phyloP scores from a whole-genome alignment of 30 jellyfish, hydroid and myxozoan species.

The Mastigias papua region DNA sequence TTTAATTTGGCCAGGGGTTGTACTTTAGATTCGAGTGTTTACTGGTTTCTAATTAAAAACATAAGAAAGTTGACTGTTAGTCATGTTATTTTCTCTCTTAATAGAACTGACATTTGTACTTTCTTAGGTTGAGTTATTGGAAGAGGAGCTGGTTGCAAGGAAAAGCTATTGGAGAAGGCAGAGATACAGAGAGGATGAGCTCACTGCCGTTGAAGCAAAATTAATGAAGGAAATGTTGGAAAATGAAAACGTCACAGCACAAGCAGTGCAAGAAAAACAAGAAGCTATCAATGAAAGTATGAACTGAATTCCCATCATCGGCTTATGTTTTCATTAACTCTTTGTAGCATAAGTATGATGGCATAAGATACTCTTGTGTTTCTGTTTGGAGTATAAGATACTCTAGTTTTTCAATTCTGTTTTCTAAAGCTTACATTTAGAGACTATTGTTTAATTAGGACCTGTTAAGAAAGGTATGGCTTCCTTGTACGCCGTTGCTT shows the following conservation, averaged over 20 bases:
- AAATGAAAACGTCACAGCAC: conserved; percentile 79
- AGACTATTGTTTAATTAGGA: no score
- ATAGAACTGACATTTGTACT: neutral
- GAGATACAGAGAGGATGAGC: conserved; percentile 86
- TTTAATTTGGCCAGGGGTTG: no score
- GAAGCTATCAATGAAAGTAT: conserved; percentile 82
- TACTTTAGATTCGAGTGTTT: no score
- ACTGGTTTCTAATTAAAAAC: no score
- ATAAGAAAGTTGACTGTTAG: neutral
- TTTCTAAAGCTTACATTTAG: no score
- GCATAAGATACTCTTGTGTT: no score
- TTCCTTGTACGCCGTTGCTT: no score
- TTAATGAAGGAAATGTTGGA: conserved; percentile 74
- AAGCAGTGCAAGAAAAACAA: conserved; percentile 67
- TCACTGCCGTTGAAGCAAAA: conserved; percentile 69
- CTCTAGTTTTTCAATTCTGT: no score
- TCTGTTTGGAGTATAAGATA: no score
- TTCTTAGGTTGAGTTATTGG: conserved; percentile 82
- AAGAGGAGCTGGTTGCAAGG: conserved; percentile 93
- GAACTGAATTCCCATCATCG: neutral
- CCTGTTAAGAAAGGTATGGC: no score
- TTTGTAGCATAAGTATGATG: no score
- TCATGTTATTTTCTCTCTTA: neutral
- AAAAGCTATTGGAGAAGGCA: conserved; percentile 97
- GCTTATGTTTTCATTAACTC: no score